Conservation (phyloP, 2,113 vertebrate genomes). For the Junco hyemalis region DNA sequence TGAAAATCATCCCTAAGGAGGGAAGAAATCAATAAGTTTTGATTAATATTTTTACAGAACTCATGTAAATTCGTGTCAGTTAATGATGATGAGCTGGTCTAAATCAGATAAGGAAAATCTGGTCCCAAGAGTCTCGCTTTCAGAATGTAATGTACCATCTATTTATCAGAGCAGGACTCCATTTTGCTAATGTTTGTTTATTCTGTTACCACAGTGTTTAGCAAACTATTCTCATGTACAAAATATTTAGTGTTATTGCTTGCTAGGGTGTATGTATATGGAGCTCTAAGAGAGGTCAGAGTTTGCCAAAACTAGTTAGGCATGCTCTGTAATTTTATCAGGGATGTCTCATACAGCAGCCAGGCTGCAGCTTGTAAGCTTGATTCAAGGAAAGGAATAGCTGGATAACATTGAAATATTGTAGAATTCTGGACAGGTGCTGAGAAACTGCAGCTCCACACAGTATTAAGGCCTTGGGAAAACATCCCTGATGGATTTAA, state of each 20-base stretch:
- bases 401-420: neutral
- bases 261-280: neutral
- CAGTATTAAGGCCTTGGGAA: neutral
- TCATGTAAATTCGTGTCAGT: neutral
- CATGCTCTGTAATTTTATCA: neutral
- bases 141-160: neutral
- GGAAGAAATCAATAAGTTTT: neutral
- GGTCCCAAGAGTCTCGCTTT: neutral
- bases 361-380: slow-evolving; percentile 2
- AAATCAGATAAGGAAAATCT: neutral
- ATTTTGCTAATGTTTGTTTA: slow-evolving; percentile 22
- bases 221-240: neutral
- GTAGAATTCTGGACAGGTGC: neutral
- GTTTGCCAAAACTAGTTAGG: neutral
- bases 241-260: neutral
- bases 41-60: neutral
- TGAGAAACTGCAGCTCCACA: neutral
- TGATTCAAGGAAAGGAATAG: neutral
- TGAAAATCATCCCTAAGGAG: neutral
- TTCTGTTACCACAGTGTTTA: slow-evolving; percentile 2
- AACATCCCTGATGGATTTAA: neutral
- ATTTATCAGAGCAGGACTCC: slow-evolving; percentile 9
- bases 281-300: neutral
- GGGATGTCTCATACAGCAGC: neutral
- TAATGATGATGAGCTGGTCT: neutral